Conservation (phyloP, 2,113 vertebrate genomes). For the Noturus placidus region DNA sequence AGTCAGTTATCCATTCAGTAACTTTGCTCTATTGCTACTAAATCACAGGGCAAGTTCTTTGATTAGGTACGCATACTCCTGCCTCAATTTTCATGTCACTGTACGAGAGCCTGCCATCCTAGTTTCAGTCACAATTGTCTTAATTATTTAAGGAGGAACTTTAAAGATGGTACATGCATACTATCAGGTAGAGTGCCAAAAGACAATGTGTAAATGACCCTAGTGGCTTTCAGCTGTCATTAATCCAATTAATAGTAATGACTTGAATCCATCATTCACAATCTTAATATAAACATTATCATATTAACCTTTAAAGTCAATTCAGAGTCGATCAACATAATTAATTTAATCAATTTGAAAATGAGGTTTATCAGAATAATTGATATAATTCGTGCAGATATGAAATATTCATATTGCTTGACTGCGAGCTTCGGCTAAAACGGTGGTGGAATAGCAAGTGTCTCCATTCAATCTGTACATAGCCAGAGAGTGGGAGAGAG, state of each 20-base stretch:
- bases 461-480: conserved; percentile 35
- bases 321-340: conserved; percentile 73
- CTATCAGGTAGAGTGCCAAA: conserved; percentile 28
- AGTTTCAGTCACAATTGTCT: neutral
- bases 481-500: conserved; percentile 10
- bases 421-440: conserved; percentile 18
- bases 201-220: conserved; percentile 61
- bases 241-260: conserved; percentile 71
- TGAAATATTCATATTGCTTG: conserved; percentile 72
- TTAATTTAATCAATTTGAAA: conserved; percentile 69
- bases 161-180: conserved; percentile 10
- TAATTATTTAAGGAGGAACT: conserved; percentile 16
- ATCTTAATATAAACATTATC: conserved; percentile 72
- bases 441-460: conserved; percentile 35
- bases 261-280: conserved; percentile 68
- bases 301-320: conserved; percentile 68
- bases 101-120: neutral
- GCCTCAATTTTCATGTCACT: neutral
- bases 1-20: conserved; percentile 13
- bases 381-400: conserved; percentile 67
- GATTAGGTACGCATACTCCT: conserved; percentile 10
- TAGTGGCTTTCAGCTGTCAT: conserved; percentile 61
- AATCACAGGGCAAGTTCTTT: neutral
- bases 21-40: neutral
- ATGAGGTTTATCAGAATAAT: conserved; percentile 68